Conservation (phyloP, 1,140 invertebrate species). For the Hyles euphorbiae region DNA sequence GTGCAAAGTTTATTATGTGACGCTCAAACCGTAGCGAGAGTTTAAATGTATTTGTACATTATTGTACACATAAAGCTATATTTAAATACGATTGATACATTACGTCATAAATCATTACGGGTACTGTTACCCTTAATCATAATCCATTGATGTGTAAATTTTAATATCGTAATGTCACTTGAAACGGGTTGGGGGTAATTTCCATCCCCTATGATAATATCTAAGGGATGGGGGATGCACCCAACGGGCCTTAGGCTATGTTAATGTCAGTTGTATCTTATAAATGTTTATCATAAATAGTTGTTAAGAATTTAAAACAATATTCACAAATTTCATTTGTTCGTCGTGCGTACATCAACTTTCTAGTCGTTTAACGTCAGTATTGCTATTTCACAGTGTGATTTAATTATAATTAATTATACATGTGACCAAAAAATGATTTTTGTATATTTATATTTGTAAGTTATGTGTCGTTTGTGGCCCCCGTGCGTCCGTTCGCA, state of each 20-base stretch:
- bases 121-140: background rate
- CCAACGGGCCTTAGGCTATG: too few relatives aligned
- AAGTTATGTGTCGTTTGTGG: background rate
- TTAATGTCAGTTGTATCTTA: too few relatives aligned
- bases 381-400: background rate
- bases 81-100: background rate
- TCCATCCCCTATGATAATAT: too few relatives aligned
- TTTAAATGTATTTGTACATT: too few relatives aligned
- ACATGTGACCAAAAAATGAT: background rate
- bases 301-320: constrained; percentile 13
- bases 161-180: constrained; percentile 43
- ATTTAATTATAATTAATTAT: background rate
- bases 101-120: background rate
- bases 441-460: constrained; percentile 8
- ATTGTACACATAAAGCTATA: background rate
- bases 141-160: constrained; percentile 26
- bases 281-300: constrained; percentile 28
- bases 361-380: constrained; percentile 3
- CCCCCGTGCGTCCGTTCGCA: too few relatives aligned
- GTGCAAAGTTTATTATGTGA: too few relatives aligned
- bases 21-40: too few relatives aligned
- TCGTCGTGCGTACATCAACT: background rate
- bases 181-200: background rate
- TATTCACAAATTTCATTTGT: background rate
- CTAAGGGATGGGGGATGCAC: too few relatives aligned